These are phyloP conservation scores for Zoanthus sansibaricus DNA, from an alignment of 92 coral and sea anemone species.

Conservation along the genomic window DNA sequence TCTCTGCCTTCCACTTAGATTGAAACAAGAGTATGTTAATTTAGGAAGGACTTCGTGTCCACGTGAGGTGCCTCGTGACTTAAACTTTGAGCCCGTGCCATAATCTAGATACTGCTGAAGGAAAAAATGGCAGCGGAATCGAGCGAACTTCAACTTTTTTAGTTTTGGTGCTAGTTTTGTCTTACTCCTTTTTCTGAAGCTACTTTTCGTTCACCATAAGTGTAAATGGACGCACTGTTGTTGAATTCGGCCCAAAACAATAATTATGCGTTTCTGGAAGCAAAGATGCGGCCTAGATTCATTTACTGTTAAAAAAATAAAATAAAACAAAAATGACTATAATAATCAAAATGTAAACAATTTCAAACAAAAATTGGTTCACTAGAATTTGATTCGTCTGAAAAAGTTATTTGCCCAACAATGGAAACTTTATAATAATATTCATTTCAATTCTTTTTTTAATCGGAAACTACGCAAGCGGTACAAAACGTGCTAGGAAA, in stretches of 20 bases:
- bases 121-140: conserved; percentile 11
- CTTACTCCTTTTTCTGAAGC: not conserved
- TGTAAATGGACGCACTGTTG: not conserved
- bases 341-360: too few relatives aligned
- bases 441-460: too few relatives aligned
- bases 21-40: not conserved
- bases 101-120: not conserved
- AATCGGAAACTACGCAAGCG: too few relatives aligned
- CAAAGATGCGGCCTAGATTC: too few relatives aligned
- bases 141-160: conserved; percentile 7
- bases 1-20: not conserved
- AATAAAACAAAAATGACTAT: too few relatives aligned
- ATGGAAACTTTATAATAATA: too few relatives aligned
- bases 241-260: conserved; percentile 8
- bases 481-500: too few relatives aligned
- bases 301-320: too few relatives aligned
- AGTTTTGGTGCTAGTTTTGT: conserved; percentile 4
- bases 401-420: too few relatives aligned
- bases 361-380: too few relatives aligned
- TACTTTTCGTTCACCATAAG: not conserved
- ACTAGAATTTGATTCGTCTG: too few relatives aligned
- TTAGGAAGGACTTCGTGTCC: not conserved
- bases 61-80: conserved; percentile 16
- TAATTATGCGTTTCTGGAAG: not conserved
- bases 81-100: not conserved